A percentile compares a stretch with the other conserved stretches of the same genome.
Evolutionary conservation across 1,140 invertebrate species (phyloP).

Genomic region (Caenorhabditis briggsae): DNA sequence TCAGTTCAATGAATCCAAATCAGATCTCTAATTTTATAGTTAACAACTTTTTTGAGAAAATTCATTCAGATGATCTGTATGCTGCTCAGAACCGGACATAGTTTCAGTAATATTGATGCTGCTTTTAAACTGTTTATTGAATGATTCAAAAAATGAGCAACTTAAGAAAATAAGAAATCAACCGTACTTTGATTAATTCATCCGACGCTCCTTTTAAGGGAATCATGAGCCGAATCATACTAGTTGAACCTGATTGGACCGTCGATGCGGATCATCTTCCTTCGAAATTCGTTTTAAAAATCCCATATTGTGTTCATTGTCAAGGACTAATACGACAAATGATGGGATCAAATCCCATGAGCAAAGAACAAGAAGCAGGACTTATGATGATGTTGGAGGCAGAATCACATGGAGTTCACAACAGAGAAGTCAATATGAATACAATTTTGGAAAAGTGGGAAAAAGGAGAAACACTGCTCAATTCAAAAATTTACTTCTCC

Average conservation of each 20-base stretch:
- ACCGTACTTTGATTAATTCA: no score
- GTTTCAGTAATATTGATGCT: no score
- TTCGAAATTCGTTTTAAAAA: slow-evolving; percentile 49
- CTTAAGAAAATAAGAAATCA: background rate
- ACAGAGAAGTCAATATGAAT: slow-evolving; percentile 38
- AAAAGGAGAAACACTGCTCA: background rate
- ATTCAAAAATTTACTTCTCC: background rate
- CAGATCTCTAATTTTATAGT: no score
- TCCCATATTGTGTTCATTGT: background rate
- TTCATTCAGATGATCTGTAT: no score
- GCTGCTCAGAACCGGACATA: no score
- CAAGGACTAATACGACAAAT: slow-evolving; percentile 13
- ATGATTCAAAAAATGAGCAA: no score
- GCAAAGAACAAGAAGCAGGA: background rate
- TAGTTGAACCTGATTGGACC: slow-evolving; percentile 37
- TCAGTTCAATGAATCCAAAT: no score
- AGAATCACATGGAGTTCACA: background rate
- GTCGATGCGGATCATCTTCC: background rate
- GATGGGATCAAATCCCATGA: background rate
- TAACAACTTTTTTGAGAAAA: no score
- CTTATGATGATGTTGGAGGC: background rate
- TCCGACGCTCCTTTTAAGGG: background rate
- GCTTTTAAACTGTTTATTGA: no score
- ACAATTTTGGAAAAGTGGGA: slow-evolving; percentile 20
- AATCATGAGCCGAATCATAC: slow-evolving; percentile 28